phyloP scores from a whole-genome alignment of 2,113 vertebrate genomes.

The Tretioscincus oriximinensis region DNA sequence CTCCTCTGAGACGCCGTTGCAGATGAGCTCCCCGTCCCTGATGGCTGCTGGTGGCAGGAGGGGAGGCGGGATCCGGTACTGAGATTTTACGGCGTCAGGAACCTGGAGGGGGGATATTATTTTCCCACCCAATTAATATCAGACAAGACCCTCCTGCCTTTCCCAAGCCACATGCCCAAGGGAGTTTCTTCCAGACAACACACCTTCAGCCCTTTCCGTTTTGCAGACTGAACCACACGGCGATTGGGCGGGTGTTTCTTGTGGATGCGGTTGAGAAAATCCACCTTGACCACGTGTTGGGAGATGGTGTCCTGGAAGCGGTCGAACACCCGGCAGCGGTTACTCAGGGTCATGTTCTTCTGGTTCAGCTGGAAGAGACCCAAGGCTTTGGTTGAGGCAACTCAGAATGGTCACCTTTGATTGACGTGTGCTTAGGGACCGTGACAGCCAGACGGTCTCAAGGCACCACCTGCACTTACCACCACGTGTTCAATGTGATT shows the following conservation, averaged over 20 bases:
- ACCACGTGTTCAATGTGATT: conserved; percentile 95
- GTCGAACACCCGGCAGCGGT: conserved; percentile 97
- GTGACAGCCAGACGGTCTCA: conserved; percentile 19
- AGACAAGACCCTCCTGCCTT: not conserved
- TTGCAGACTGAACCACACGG: conserved; percentile 78
- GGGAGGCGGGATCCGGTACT: conserved; percentile 89
- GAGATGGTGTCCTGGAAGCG: conserved; percentile 96
- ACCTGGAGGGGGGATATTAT: conserved; percentile 74
- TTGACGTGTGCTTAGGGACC: too few relatives aligned
- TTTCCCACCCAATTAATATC: too few relatives aligned
- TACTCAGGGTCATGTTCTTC: conserved; percentile 92
- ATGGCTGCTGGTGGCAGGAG: conserved; percentile 87
- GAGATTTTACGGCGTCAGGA: conserved; percentile 95
- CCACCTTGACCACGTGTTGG: conserved; percentile 94
- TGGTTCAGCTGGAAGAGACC: conserved; percentile 88
- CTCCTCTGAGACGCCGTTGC: conserved; percentile 84
- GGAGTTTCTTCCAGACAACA: not conserved
- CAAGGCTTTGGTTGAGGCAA: not conserved
- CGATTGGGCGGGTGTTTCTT: conserved; percentile 88
- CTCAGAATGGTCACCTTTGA: too few relatives aligned
- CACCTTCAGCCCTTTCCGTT: conserved; percentile 90
- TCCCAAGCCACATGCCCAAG: fast-evolving
- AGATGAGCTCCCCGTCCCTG: conserved; percentile 92
- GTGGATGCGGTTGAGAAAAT: conserved; percentile 93
- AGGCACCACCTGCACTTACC: conserved; percentile 76